Base-by-base conservation (phyloP, 2,113 vertebrate species). In the Solea senegalensis region DNA sequence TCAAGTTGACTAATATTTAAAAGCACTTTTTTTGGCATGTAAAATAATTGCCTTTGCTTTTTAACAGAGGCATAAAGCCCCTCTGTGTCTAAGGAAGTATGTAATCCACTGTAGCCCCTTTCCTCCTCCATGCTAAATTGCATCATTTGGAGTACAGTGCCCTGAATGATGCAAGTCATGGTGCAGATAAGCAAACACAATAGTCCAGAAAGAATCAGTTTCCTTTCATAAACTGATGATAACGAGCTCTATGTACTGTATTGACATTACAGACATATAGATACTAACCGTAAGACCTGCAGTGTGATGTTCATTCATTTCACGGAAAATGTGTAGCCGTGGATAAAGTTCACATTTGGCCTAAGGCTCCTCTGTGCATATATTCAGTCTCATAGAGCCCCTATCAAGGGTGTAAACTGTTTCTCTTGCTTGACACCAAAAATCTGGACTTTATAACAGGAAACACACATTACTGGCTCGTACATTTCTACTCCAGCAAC, bases 171-270 rank as follows among this genome's bases (percentile, higher is more conserved):
- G 81, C 77, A 89, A 86, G 34, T 48, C 26, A 40, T 49, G 64
- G 53, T 67, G 58, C 55, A 84, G 74, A 86, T 84, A 85, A 80
- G 82, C 69, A 82, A 78, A 85, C 78, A 86, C 64, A 83, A 59
- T 58, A 55, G 63, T 65, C 63, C 78, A 34, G 34, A 52, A 72
- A 57, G 65, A 65, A 54, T 70, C 27, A 64, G 28, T 85, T 61
- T 77, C 40, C 41, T 8, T 49, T 65, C 54, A 70, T 40, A 52
- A 69, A 44, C 21, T 7, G 27, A 2, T 51, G 51, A 53, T 62
- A 7, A 10, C 53, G 12, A 27, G 46, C 48, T 41, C 73, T 55
- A 39, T 21, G 59, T 12, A 12, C 46, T 62, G 65, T 64, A 41
- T 56, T 58, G 55, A 8, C 55, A 49, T 69, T 45, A 34, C 49